Conservation (phyloP, 1,140 invertebrate species). For the Metaphire vulgaris region DNA sequence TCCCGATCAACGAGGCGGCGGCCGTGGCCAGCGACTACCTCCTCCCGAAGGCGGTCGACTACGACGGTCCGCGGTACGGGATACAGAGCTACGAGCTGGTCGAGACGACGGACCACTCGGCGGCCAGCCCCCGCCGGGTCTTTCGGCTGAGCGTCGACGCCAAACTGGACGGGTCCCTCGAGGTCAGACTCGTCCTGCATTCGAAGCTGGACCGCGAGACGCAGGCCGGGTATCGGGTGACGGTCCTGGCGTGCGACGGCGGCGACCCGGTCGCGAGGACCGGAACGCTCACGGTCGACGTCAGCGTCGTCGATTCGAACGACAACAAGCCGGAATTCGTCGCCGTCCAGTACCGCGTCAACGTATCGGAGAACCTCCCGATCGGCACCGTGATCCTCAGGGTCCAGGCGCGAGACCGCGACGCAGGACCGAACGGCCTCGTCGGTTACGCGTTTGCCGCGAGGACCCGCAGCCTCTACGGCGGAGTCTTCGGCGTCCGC, state of each 20-base stretch:
- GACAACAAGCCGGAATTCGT: constrained; percentile 60
- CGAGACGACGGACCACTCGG: constrained; percentile 37
- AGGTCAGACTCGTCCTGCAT: constrained; percentile 43
- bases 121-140: constrained; percentile 65
- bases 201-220: constrained; percentile 73
- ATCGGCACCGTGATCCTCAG: constrained; percentile 63
- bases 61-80: constrained; percentile 78
- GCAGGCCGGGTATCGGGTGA: constrained; percentile 67
- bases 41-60: constrained; percentile 68
- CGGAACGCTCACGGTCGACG: constrained; percentile 71
- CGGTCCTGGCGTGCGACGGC: constrained; percentile 79
- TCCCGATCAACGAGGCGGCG: constrained; percentile 83
- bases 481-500: constrained; percentile 37
- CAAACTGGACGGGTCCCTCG: constrained; percentile 8
- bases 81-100: constrained; percentile 75
- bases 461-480: constrained; percentile 10
- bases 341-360: constrained; percentile 14
- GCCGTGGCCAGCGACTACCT: constrained; percentile 41
- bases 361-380: constrained; percentile 23
- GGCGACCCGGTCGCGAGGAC: constrained; percentile 71
- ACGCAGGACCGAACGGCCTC: constrained; percentile 52
- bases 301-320: constrained; percentile 75
- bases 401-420: constrained; percentile 4
- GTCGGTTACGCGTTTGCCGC: constrained; percentile 57
- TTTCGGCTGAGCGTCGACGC: background rate